Base-by-base conservation (phyloP, 2,888 invertebrate species). In the Cryptophagus acutangulus region DNA sequence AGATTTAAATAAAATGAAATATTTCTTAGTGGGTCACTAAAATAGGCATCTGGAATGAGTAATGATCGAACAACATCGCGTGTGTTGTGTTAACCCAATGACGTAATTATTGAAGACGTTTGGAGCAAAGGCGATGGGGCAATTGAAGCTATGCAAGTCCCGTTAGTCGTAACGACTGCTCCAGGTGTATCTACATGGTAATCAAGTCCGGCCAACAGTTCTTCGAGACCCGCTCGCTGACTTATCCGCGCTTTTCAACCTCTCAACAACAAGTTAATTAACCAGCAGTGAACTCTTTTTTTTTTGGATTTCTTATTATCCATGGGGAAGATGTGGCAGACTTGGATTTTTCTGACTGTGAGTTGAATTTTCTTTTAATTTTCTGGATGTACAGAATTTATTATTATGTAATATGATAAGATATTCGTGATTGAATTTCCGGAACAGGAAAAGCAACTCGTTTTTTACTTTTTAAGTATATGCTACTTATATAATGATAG, bases 91-190 rank as follows among this genome's bases (percentile, higher is more conserved):
- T n/a, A n/a, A n/a, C n/a, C n/a, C n/a, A n/a, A n/a, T n/a, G n/a
- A n/a, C n/a, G n/a, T n/a, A n/a, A n/a, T n/a, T n/a, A n/a, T n/a
- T n/a, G n/a, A n/a, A n/a, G n/a, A n/a, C n/a, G n/a, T n/a, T n/a
- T n/a, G n/a, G n/a, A n/a, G n/a, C n/a, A n/a, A n/a, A n/a, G n/a
- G 29, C 29, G 31, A 31, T 31, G 31, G 15, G 17, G 38, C 48
- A 51, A 54, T 52, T 53, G 45, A 54, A 59, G 54, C 52, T 58
- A 60, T 60, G 59, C 49, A 45, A 49, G 52, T 60, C 48, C 59
- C 59, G 59, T 60, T 60, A 60, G 33, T 43, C 50, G 48, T 52
- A 56, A 57, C 54, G 55, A 52, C 48, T 50, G 44, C 50, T 52
- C 47, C 50, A 46, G 50, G 50, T 49, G 46, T 42, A 44, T 48